Percentiles rank a stretch among this genome's conserved stretches.
Evolutionary conservation across 1,140 invertebrate genomes (phyloP).

Genomic region (Microplitis demolitor): DNA sequence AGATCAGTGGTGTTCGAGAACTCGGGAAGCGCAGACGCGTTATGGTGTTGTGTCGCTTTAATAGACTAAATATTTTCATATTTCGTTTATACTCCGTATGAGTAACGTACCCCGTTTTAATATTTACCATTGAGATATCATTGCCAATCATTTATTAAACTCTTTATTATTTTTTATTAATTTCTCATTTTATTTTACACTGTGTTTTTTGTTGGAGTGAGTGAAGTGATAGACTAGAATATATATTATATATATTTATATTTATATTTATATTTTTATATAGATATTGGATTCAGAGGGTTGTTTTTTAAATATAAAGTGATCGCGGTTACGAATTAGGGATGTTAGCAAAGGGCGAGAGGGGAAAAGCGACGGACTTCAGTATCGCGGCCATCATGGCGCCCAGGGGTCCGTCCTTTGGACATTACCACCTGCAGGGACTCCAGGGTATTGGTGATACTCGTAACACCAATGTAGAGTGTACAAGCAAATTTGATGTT

Average conservation of each 20-base stretch:
- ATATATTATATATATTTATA: too few species aligned
- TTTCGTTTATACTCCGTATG: constrained; percentile 8
- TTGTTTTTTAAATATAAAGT: neutral
- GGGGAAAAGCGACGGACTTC: constrained; percentile 67
- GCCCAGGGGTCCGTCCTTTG: constrained; percentile 61
- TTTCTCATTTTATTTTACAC: neutral
- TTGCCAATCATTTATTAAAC: too few species aligned
- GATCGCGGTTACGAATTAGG: constrained; percentile 39
- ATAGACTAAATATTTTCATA: constrained; percentile 12
- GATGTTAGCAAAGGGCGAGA: constrained; percentile 61
- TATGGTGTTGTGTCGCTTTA: constrained; percentile 31
- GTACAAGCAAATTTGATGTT: constrained; percentile 46
- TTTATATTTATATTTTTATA: neutral
- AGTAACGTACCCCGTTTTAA: constrained; percentile 2
- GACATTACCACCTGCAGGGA: constrained; percentile 59
- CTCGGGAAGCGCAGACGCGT: constrained; percentile 62
- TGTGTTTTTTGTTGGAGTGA: too few species aligned
- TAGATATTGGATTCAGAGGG: too few species aligned
- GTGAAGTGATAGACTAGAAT: too few species aligned
- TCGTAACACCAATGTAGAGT: constrained; percentile 53
- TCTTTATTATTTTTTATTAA: too few species aligned
- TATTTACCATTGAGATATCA: too few species aligned
- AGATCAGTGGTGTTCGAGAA: constrained; percentile 61
- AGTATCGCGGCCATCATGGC: constrained; percentile 71
- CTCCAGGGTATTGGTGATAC: constrained; percentile 47